Evolutionary conservation across 2,113 vertebrate genomes (phyloP), one percentile per base, ranked within the genome.

Genomic region (Rattus rattus): DNA sequence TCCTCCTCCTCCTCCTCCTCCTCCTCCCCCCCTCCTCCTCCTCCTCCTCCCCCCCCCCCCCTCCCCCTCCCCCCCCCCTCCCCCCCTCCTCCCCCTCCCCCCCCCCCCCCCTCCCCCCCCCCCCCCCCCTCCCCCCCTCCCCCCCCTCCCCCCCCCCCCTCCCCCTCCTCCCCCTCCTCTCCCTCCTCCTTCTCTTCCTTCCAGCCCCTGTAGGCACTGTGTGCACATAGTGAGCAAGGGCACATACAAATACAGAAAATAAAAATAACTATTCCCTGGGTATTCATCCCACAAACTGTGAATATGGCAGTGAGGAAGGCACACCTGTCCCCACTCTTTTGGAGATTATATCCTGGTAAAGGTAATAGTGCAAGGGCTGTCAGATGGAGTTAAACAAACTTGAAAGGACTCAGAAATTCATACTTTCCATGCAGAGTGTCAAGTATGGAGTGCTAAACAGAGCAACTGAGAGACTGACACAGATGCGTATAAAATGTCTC

Each of bases 121-220:
- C 1, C 54, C 54, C 1, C 13, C 11, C 2, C 54, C 13, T 9
- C 63, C 1, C 10, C 63, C 8, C 9, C 63, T 10, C 2, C 9
- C 24, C 8, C 61, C 24, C 63, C 9, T 65, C 63, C 22, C 24
- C 7, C 22, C 24, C 61, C 24, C 24, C 61, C 24, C 26, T 43
- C 52, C 11, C 5, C 52, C 52, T 54, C 52, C 52, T 54, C 11
- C 52, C 52, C 5, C 52, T 54, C 52, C 52, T 54, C 52, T 54
- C 52, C 52, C 52, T 54, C 52, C 11, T 54, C 52, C 6, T 54
- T 28, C 33, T 19, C 76, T 33, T 19, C 16, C 33, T 54, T 43
- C 43, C 17, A 33, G 17, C 52, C 52, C 22, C 77, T 54, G 17
- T 80, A n/a, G 52, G 9, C 16, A 36, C 7, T 80, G 76, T 30